Evolutionary conservation across 2,888 invertebrate species (phyloP), one percentile per base, ranked within the genome.

Genomic region (Callosobruchus maculatus): DNA sequence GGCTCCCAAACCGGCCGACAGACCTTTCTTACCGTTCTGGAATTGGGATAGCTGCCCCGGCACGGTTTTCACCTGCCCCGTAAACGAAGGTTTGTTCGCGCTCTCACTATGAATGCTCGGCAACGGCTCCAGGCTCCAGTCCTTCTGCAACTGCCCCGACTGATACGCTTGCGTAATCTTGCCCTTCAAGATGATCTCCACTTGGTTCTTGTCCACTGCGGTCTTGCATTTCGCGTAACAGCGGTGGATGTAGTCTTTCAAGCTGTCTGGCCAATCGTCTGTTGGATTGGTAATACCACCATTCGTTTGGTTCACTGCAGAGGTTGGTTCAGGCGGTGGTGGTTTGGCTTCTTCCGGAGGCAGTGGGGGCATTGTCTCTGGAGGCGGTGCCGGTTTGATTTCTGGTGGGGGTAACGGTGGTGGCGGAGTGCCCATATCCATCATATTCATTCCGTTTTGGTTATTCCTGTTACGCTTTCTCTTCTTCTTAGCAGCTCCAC

Each of bases 51-150:
- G 84, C 80, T 90, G 86, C 78, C 91, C 89, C 78, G 89, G 87
- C 30, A 91, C 90, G 30, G 82, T 79, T 75, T 83, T 83, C 2
- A 75, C 76, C 30, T 77, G 76, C 31, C 78, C 75, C 2, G 78
- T 77, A 22, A 78, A 78, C 0, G 73, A 20, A 83, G 92, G 91
- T 18, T 22, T 68, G 49, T 49, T 49, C 1, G 49, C 13, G 67
- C 93, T 90, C 85, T 95, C 94, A 85, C 94, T 94, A 84, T 94
- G 91, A 73, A 95, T 94, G 86, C 93, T 95, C 68, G 98, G 98
- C 80, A 98, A 90, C 31, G 97, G 95, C 86, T 99, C 98, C 78
- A 91, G 92, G 81, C 94, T 94, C 99, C 99, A 99, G 88, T 99
- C 96, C 84, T 96, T 95, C 92, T 94, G 94, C 70, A 97, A 90